These are phyloP conservation scores for Caenorhabditis inopinata DNA, from an alignment of 1,140 invertebrate species.

Conservation along the genomic window DNA sequence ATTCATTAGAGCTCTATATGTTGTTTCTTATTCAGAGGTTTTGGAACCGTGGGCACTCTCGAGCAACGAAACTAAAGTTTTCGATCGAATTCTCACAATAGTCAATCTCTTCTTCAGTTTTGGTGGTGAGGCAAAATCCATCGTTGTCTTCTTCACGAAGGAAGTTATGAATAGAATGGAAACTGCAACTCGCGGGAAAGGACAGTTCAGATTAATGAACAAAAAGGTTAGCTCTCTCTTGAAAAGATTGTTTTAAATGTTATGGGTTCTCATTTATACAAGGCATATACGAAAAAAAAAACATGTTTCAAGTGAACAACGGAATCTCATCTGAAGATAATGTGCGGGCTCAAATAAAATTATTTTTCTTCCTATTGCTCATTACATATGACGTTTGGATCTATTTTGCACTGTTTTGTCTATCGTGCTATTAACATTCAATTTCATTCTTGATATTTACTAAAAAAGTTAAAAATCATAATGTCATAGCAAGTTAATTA, in stretches of 20 bases:
- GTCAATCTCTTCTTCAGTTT: not conserved
- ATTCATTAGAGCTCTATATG: no score
- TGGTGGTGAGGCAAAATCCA: not conserved
- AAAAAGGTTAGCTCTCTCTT: conserved; percentile 36
- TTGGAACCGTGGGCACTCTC: conserved; percentile 23
- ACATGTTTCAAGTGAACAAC: no score
- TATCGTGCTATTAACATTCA: not conserved
- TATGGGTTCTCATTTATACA: no score
- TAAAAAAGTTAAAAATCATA: not conserved
- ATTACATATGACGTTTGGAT: no score
- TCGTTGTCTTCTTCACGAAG: conserved; percentile 25
- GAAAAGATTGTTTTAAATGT: not conserved
- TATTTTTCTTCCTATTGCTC: no score
- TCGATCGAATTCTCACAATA: conserved; percentile 26
- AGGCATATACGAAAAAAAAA: no score
- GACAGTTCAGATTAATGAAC: conserved; percentile 14
- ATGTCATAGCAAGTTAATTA: not conserved
- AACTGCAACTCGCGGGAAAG: conserved; percentile 1
- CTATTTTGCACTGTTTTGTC: no score
- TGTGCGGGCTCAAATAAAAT: no score
- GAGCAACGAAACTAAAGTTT: conserved; percentile 34
- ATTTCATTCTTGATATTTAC: not conserved
- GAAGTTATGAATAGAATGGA: conserved; percentile 32
- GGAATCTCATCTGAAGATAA: no score
- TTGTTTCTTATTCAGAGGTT: not conserved